Conservation (phyloP, 2,888 invertebrate genomes). For the Aphidoletes aphidimyza region DNA sequence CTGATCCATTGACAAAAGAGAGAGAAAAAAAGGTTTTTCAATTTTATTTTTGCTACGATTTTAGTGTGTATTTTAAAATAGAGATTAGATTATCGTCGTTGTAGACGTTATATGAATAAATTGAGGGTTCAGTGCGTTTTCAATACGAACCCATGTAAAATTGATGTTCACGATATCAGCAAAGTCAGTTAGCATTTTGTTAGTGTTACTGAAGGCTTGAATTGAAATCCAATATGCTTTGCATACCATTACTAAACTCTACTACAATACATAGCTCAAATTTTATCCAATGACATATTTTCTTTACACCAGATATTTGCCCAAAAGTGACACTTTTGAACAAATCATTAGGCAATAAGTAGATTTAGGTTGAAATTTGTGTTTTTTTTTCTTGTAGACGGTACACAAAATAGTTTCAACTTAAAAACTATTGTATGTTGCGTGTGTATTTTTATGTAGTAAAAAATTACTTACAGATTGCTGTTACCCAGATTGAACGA, state of each 20-base stretch:
- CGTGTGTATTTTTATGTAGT: too few species aligned
- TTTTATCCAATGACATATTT: background rate
- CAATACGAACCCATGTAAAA: background rate
- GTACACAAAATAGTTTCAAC: background rate
- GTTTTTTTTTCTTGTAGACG: background rate
- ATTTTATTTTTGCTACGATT: background rate
- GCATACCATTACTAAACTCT: background rate
- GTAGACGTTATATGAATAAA: constrained; percentile 2
- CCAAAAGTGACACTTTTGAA: background rate
- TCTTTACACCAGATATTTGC: background rate
- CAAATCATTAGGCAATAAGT: constrained; percentile 1
- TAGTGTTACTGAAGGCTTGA: background rate
- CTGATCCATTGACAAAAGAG: background rate
- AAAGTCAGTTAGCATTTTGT: background rate
- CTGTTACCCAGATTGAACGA: constrained; percentile 60
- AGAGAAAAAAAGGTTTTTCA: constrained; percentile 3
- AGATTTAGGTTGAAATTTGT: background rate
- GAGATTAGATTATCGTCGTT: constrained; percentile 23
- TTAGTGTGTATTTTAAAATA: background rate
- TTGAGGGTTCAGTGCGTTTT: background rate
- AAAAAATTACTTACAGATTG: background rate
- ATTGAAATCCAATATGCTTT: background rate
- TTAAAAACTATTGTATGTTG: too few species aligned
- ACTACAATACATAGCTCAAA: background rate
- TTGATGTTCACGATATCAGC: background rate